A percentile compares a stretch with the other conserved stretches of the same genome.
Evolutionary conservation across 2,113 vertebrate species (phyloP).

Genomic region (Corythaixoides concolor): DNA sequence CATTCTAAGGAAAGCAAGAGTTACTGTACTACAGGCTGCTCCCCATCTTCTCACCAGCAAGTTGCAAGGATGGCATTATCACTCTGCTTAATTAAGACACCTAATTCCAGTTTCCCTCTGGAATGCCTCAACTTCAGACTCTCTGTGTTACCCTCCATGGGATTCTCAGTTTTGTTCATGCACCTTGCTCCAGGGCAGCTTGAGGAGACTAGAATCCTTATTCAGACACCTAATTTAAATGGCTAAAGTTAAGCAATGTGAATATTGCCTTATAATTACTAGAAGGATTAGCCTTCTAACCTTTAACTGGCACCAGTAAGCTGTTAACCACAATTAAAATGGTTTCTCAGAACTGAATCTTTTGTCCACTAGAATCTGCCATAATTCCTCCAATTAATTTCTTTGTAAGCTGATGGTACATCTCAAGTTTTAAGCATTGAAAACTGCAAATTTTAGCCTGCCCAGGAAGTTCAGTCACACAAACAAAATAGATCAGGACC

Average conservation of each 20-base stretch:
- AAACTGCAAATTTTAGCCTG: neutral
- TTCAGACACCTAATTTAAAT: neutral
- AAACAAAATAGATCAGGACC: neutral
- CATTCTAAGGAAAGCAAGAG: neutral
- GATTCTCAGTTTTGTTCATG: neutral
- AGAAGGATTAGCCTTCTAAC: neutral
- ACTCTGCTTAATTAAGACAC: neutral
- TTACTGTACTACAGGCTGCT: neutral
- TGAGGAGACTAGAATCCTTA: neutral
- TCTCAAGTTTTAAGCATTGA: neutral
- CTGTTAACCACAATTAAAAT: neutral
- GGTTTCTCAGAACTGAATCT: neutral
- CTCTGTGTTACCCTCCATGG: neutral
- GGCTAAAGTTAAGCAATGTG: neutral
- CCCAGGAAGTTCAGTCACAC: neutral
- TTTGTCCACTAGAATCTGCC: neutral
- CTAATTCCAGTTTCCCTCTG: neutral
- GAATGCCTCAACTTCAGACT: neutral
- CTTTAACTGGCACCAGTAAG: neutral
- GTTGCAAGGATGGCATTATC: neutral
- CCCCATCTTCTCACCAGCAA: neutral
- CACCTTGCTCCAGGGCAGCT: neutral
- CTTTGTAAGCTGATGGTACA: neutral
- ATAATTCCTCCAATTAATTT: neutral
- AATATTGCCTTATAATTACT: neutral